Evolutionary conservation across 2,888 invertebrate genomes (phyloP), one percentile per base, ranked within the genome.

Genomic region (Drosophila eohydei): DNA sequence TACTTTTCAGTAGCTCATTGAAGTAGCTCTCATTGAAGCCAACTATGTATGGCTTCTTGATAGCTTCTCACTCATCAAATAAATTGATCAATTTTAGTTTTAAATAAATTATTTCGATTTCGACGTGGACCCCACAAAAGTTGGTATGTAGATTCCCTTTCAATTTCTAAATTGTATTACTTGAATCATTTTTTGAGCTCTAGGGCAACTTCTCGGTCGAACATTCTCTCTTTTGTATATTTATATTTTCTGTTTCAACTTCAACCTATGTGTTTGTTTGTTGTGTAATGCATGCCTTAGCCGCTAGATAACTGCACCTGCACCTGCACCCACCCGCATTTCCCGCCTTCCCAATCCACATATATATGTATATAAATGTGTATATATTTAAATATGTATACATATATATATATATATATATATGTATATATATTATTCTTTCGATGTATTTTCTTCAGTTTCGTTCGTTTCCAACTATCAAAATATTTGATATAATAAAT

Each of bases 241-340:
- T 21, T 7, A 26, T 26, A 0, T 52, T n/a, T 54, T 8, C 4
- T 4, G 14, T 36, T 11, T 28, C 9, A 28, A 30, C n/a, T 55
- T 3, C n/a, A n/a, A 16, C 54, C n/a, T 59, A 36, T n/a, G 14
- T 30, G 56, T 46, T n/a, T 60, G 56, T 68, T 50, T 46, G 58
- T 54, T 59, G 62, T 68, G 44, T 21, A n/a, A 58, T 74, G 63
- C 55, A 44, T 70, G 63, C 40, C 61, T 78, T 74, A 77, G 77
- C 61, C 58, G 58, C 60, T 83, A 80, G 82, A 62, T 32, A 52
- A 75, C 79, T 70, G 85, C 85, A 87, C 85, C 79, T 70, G 85
- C 85, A 87, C 85, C 79, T 62, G 36, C 48, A 50, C 34, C 48
- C 32, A 3, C 9, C 38, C 48, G 38, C n/a, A 9, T 7, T 36